Base-by-base conservation (phyloP, 1,140 invertebrate species). In the Bombus confusus region DNA sequence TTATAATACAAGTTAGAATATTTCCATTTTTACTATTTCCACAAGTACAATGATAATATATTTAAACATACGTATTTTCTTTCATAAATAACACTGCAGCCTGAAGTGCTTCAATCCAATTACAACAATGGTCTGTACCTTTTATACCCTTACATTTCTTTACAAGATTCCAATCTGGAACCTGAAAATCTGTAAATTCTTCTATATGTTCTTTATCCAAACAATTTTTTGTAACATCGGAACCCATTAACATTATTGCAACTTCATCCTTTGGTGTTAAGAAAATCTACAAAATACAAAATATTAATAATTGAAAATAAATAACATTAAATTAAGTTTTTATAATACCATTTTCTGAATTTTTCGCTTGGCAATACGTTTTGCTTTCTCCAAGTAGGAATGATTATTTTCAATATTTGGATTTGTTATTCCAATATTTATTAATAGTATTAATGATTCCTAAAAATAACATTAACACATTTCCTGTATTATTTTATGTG, bases 331-430 rank as follows among this genome's bases (percentile, higher is more conserved):
- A 47, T 39, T 39, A 52, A 6, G 39, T 59, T n/a, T 34, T 47
- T 47, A 31, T 22, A 43, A 39, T 85, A 93, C 92, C 83, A 93
- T 93, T 43, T 90, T 92, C 52, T 91, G 77, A 28, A 92, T 86
- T 37, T 92, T 78, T 22, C 18, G 47, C 18, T 52, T 52, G 47
- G 18, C 47, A 52, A 52, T 52, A 52, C 22, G 47, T 52, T 22
- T 52, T 52, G 47, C 47, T 22, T 52, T 52, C 47, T 52, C 47
- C 18, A 52, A 52, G 22, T 89, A 88, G 13, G 59, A 25, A 31
- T 22, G 25, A 81, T 47, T 43, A 34, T 39, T 89, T 76, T 87
- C 62, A 47, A 18, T 57, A 47, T 64, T 39, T 34, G 41, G n/a
- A 68, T 83, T 85, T 34, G 73, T 80, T 3, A 59, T 28, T 1